Evolutionary conservation across 2,888 invertebrate genomes (phyloP).

Genomic region (Ommatoiulus sabulosus): DNA sequence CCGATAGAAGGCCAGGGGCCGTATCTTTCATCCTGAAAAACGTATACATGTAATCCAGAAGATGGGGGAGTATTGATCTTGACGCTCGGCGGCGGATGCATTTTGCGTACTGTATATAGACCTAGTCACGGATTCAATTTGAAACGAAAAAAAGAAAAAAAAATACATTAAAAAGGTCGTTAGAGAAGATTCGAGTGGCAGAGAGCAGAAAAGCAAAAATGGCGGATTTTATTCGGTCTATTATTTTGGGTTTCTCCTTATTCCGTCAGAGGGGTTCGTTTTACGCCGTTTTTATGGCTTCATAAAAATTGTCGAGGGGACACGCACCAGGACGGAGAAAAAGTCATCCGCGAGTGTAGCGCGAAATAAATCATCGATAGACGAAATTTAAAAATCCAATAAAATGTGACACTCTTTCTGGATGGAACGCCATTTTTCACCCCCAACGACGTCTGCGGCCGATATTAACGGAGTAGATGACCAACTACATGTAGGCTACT

Average conservation of each 20-base stretch:
- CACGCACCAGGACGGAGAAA: not conserved
- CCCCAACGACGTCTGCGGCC: not conserved
- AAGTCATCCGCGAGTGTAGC: not conserved
- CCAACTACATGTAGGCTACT: too few species aligned
- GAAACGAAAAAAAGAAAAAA: not conserved
- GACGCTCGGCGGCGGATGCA: not conserved
- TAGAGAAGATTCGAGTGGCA: conserved; percentile 18
- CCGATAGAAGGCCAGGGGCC: not conserved
- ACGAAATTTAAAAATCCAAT: conserved; percentile 17
- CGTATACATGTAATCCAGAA: not conserved
- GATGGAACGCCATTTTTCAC: not conserved
- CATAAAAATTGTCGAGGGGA: conserved; percentile 11
- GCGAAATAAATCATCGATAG: not conserved
- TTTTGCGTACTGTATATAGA: not conserved
- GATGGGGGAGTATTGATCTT: not conserved
- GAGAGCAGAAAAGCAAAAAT: conserved; percentile 36
- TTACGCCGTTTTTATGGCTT: not conserved
- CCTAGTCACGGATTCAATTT: not conserved
- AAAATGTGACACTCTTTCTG: not conserved
- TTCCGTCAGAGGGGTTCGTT: not conserved
- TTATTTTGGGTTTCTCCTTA: not conserved
- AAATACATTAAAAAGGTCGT: conserved; percentile 32
- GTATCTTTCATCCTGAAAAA: conserved; percentile 7
- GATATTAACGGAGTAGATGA: not conserved
- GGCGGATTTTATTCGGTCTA: not conserved